Conservation (phyloP, 2,113 vertebrate species). For the Entelurus aequoreus region DNA sequence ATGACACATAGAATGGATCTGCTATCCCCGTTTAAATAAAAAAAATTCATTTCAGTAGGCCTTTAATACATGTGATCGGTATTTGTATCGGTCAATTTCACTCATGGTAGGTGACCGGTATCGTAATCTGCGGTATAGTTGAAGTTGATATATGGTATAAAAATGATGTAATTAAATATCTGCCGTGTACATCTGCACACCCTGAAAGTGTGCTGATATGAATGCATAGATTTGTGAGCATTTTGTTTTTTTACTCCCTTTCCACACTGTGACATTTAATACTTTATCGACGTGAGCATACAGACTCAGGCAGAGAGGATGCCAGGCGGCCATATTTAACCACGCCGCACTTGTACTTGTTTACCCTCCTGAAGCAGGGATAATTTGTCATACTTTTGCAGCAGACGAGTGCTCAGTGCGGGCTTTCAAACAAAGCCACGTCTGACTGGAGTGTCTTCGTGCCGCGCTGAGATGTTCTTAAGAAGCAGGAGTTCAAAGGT, state of each 20-base stretch:
- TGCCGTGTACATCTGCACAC: too few relatives aligned
- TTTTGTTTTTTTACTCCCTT: background rate
- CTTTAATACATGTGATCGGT: too few relatives aligned
- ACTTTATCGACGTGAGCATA: constrained; percentile 1
- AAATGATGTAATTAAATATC: too few relatives aligned
- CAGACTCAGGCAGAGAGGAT: constrained; percentile 29
- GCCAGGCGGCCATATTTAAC: constrained; percentile 38
- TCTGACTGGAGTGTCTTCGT: constrained; percentile 30
- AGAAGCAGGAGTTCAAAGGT: constrained; percentile 53
- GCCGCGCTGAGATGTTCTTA: constrained; percentile 35
- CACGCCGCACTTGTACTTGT: constrained; percentile 23
- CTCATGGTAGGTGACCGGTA: too few relatives aligned
- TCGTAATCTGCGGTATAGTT: too few relatives aligned
- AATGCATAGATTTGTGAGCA: too few relatives aligned
- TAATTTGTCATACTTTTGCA: constrained; percentile 50
- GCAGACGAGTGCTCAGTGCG: constrained; percentile 33
- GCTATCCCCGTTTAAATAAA: too few relatives aligned
- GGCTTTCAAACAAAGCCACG: constrained; percentile 39
- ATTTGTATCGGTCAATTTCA: too few relatives aligned
- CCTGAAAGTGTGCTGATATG: too few relatives aligned
- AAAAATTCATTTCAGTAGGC: too few relatives aligned
- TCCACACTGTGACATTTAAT: constrained; percentile 1
- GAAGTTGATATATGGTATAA: too few relatives aligned
- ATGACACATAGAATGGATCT: too few relatives aligned
- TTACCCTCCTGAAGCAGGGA: constrained; percentile 31